Evolutionary conservation across 2,888 invertebrate species (phyloP).

Genomic region (Oxycera nigricornis): DNA sequence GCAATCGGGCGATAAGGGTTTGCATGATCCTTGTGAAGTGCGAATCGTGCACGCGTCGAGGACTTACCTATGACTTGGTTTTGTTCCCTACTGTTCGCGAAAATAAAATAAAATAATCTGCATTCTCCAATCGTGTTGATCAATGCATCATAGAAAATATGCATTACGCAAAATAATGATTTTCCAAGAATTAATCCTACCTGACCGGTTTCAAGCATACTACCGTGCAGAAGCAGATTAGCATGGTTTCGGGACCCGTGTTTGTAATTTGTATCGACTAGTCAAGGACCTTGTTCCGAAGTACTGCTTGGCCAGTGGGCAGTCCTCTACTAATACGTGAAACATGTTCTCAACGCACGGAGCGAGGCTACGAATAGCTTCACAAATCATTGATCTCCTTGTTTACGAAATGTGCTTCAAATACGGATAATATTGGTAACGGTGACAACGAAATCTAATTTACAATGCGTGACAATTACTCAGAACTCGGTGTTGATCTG

Average conservation of each 20-base stretch:
- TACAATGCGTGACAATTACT: conserved; percentile 4
- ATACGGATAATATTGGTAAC: conserved; percentile 47
- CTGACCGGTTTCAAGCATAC: too few relatives aligned
- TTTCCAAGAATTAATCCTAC: too few relatives aligned
- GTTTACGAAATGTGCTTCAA: conserved; percentile 49
- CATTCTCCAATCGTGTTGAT: too few relatives aligned
- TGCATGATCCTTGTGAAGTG: background rate
- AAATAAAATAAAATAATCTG: too few relatives aligned
- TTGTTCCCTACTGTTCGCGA: too few relatives aligned
- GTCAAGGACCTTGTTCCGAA: background rate
- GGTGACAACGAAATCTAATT: background rate
- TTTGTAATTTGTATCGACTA: too few relatives aligned
- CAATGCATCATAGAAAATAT: too few relatives aligned
- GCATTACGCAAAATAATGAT: too few relatives aligned
- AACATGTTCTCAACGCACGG: conserved; percentile 38
- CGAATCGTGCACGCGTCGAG: too few relatives aligned
- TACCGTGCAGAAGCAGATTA: too few relatives aligned
- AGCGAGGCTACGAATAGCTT: conserved; percentile 37
- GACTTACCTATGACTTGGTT: too few relatives aligned
- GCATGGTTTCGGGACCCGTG: too few relatives aligned
- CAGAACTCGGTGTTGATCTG: background rate
- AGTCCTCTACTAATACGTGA: background rate
- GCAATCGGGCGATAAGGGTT: background rate
- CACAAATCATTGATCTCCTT: conserved; percentile 43
- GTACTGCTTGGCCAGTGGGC: background rate